Base-by-base conservation (phyloP, 2,797 vertebrate species). In the Dryobates pubescens region DNA sequence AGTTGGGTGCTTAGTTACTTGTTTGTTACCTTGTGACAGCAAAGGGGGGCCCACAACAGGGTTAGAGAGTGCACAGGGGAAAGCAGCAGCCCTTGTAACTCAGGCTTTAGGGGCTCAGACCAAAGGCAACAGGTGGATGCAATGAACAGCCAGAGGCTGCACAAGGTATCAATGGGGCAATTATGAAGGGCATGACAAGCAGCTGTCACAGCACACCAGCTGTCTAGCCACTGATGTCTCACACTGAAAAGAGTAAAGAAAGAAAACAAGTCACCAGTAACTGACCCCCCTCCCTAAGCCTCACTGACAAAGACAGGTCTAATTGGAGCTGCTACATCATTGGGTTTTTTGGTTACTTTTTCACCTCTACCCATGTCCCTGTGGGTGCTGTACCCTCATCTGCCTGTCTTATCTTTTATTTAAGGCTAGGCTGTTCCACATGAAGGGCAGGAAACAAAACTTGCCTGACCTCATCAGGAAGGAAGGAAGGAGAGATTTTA, bases 151-250 rank as follows among this genome's bases (percentile, higher is more conserved):
- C 85, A 89, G 74, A 79, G 74, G 88, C 91, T 83, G 67, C 13
- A 3, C 79, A 87, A 91, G 92, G 94, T 96, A 94, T 95, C 92
- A 95, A 95, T 91, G 91, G 47, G n/a, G 38, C 0, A 0, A 92
- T 96, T 96, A 75, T 95, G 56, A 84, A 0, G 3, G 2, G 85
- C 19, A 1, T 41, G 80, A 87, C 62, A 23, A 89, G 91, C 96
- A 96, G 95, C 96, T 96, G 96, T 90, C 95, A 69, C 68, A 43
- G 64, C 77, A 36, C 64, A 63, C 71, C 96, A 96, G 94, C 95
- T 96, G 95, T 87, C 87, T 26, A 7, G 0, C 57, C 78, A 56
- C 51, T 15, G 0, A 17, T 3, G 2, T 80, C 91, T 89, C 72
- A 20, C 51, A 17, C 3, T 15, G 12, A 32, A 38, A 49, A 72